Evolutionary conservation across 2,113 vertebrate species (phyloP).

Genomic region (Rhinolophus sinicus): DNA sequence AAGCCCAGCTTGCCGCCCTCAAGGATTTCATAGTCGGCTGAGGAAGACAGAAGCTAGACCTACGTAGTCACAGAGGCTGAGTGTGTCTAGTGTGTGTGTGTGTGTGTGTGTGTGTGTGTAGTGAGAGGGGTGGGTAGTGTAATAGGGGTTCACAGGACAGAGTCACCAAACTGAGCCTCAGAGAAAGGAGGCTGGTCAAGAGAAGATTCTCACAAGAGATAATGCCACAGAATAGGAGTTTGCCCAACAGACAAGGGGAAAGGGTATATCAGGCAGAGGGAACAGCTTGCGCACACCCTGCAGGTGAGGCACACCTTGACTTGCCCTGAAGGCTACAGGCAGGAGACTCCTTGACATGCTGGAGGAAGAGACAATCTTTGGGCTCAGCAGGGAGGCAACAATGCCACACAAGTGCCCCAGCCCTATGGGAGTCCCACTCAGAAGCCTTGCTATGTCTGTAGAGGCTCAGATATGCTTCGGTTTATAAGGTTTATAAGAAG

Average conservation of each 20-base stretch:
- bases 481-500: conserved; percentile 56
- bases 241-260: neutral
- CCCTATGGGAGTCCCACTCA: neutral
- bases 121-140: neutral
- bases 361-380: conserved; percentile 2
- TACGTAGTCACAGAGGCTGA: neutral
- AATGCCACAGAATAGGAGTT: neutral
- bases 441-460: neutral
- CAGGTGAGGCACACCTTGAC: neutral
- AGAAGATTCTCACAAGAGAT: neutral
- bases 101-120: neutral
- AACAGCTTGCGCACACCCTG: neutral
- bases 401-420: neutral
- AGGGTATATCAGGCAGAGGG: neutral
- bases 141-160: neutral
- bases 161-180: neutral
- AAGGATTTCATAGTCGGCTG: neutral
- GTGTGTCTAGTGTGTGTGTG: no score
- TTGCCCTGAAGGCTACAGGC: neutral
- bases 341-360: neutral
- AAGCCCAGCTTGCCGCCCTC: neutral
- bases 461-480: neutral
- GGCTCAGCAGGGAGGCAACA: neutral
- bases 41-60: neutral
- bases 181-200: neutral